A percentile compares a stretch with the other conserved stretches of the same genome.
phyloP scores from a whole-genome alignment of 1,140 invertebrate species.

The Mya arenaria region DNA sequence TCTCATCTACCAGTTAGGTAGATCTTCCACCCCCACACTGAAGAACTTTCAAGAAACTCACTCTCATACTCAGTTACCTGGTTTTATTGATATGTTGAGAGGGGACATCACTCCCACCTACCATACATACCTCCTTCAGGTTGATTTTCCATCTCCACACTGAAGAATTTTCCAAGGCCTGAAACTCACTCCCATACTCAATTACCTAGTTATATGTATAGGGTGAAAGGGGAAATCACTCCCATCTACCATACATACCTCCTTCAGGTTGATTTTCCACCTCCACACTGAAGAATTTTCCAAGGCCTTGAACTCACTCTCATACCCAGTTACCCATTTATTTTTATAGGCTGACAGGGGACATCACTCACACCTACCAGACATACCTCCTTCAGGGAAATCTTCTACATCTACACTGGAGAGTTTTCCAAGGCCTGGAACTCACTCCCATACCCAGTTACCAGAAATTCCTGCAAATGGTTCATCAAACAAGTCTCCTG shows the following conservation, averaged over 20 bases:
- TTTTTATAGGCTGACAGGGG: too few relatives aligned
- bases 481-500: neutral
- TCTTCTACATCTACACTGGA: neutral
- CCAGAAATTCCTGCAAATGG: constrained; percentile 39
- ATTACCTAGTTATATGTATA: neutral
- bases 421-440: neutral
- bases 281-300: neutral
- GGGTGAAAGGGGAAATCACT: constrained; percentile 35
- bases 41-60: constrained; percentile 12
- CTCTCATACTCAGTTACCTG: neutral
- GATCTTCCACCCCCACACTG: neutral
- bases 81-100: too few relatives aligned
- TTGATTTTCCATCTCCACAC: neutral
- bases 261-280: neutral
- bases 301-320: constrained; percentile 16
- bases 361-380: constrained; percentile 28
- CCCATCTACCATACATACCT: constrained; percentile 32
- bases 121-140: constrained; percentile 19
- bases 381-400: neutral
- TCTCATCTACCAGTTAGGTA: constrained; percentile 28
- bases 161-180: constrained; percentile 1
- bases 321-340: neutral
- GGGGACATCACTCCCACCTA: constrained; percentile 39
- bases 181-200: constrained; percentile 5
- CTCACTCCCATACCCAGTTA: constrained; percentile 14